phyloP scores from a whole-genome alignment of 2,113 vertebrate species.

The Hippolais icterina region DNA sequence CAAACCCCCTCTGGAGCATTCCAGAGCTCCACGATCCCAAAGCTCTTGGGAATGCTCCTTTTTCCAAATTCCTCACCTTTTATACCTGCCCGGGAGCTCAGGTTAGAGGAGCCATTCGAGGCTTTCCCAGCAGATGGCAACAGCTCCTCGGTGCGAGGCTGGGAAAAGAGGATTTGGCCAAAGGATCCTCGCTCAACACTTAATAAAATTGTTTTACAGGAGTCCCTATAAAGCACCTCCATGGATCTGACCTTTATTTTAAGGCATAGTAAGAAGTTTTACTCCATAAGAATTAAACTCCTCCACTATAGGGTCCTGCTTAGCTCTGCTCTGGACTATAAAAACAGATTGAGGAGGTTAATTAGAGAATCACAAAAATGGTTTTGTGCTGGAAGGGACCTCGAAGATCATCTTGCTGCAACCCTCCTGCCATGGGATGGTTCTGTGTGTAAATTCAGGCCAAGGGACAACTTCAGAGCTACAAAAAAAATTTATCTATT shows the following conservation, averaged over 20 bases:
- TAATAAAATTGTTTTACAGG: accelerated
- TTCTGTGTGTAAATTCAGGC: not conserved
- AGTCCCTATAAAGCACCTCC: accelerated
- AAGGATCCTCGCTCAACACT: not conserved
- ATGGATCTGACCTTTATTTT: not conserved
- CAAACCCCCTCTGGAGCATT: not conserved
- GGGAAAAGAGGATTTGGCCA: not conserved
- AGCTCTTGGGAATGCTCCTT: accelerated
- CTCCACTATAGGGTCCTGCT: not conserved
- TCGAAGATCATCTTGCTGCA: not conserved
- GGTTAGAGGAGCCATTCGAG: not conserved
- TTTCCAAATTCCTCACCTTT: not conserved
- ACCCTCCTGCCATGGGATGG: not conserved
- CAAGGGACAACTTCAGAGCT: not conserved
- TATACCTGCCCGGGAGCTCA: not conserved
- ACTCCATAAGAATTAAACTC: not conserved
- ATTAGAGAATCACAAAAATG: not conserved
- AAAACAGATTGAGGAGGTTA: not conserved
- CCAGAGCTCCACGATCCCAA: accelerated
- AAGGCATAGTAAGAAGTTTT: not conserved
- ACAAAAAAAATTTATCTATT: not conserved
- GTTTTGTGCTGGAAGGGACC: not conserved
- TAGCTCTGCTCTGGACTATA: not conserved
- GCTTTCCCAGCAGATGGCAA: conserved; percentile 70
- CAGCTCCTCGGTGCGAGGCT: conserved; percentile 36